Base-by-base conservation (phyloP, 2,888 invertebrate species). In the Napeogenes inachia region DNA sequence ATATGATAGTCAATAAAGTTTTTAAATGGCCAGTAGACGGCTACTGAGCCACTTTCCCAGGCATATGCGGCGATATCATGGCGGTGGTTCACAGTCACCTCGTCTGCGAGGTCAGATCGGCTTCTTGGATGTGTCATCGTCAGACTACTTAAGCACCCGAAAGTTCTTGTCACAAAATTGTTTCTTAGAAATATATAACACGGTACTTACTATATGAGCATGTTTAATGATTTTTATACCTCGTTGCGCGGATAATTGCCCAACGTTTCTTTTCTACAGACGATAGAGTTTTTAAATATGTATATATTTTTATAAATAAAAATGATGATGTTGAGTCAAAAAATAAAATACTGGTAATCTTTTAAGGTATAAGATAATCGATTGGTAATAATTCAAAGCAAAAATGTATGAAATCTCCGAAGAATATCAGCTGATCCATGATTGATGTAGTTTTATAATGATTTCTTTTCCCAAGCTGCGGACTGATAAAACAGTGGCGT, bases 401-500 rank as follows among this genome's bases (percentile, higher is more conserved):
- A 50, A 50, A 50, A 46, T 10, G 21, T 3, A 50, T 50, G 6
- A 13, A 50, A 55, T 54, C 50, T 61, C 45, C 42, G 42, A 55
- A 53, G 45, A 45, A 58, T 58, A 55, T 45, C 46, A 60, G 47
- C 47, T 38, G 58, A 53, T 60, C 61, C 64, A 62, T 61, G 72
- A 82, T 85, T 86, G 84, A 85, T 87, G 87, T 87, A 86, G 83
- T 84, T 80, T 79, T 85, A 77, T 85, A 89, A 88, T 85, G 85
- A 89, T 84, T 81, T 76, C 79, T 81, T 86, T 89, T 87, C 82
- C 80, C 87, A 84, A 82, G 81, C 84, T 81, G 80, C 77, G 75
- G 73, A 77, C 78, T 82, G 86, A 85, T 87, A 87, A 88, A 84
- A 80, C 81, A 78, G 79, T 79, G 78, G 80, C 77, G 78, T 75